phyloP scores from a whole-genome alignment of 2,797 vertebrate species.

The Lepilemur septentrionalis region DNA sequence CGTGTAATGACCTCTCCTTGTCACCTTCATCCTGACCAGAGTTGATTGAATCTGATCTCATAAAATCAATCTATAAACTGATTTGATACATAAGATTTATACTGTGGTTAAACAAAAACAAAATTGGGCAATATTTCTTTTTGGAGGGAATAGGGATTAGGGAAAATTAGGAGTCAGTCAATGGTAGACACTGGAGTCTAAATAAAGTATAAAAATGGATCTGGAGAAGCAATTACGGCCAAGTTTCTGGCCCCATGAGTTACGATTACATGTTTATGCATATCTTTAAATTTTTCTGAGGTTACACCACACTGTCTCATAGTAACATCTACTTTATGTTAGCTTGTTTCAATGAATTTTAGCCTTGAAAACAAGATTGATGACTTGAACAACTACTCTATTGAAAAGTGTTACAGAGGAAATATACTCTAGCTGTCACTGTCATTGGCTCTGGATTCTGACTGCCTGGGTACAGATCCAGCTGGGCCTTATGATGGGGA shows the following conservation, averaged over 20 bases:
- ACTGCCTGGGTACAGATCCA: not conserved
- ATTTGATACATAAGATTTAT: not conserved
- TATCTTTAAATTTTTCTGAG: not conserved
- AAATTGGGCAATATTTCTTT: not conserved
- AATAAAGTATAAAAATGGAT: not conserved
- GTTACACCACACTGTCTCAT: not conserved
- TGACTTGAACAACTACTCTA: not conserved
- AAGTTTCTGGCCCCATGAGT: not conserved
- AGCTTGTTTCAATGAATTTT: not conserved
- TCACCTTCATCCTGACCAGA: not conserved
- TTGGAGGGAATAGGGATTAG: not conserved
- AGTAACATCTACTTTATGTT: not conserved
- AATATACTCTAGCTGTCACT: not conserved
- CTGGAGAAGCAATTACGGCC: not conserved
- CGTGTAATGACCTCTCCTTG: not conserved
- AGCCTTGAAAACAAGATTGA: not conserved
- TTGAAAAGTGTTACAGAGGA: not conserved
- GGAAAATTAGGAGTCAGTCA: not conserved
- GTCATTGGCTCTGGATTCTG: not conserved
- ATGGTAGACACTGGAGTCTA: not conserved
- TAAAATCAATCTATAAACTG: not conserved
- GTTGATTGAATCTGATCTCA: not conserved
- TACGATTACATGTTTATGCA: not conserved
- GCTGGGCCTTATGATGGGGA: not conserved
- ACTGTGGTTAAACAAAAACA: slow-evolving; percentile 6